These are phyloP conservation scores for Arion vulgaris DNA, from an alignment of 1,140 invertebrate species.

Conservation along the genomic window DNA sequence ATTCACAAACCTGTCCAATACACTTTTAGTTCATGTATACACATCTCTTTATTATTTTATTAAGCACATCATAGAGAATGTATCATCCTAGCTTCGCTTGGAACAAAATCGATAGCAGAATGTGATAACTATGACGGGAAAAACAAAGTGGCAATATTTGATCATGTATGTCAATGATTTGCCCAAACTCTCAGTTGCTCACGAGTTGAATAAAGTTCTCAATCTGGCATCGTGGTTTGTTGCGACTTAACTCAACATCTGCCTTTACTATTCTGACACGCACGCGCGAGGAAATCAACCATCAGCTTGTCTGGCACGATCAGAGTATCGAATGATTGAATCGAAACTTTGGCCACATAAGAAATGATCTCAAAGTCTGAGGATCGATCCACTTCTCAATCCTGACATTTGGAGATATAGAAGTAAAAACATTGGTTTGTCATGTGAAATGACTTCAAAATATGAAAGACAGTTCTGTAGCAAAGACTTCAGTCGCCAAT, in stretches of 20 bases:
- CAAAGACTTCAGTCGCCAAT: neutral
- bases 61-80: too few species aligned
- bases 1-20: too few species aligned
- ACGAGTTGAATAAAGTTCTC: slow-evolving; percentile 1
- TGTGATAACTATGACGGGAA: slow-evolving; percentile 5
- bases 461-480: neutral
- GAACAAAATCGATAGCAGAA: neutral
- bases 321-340: neutral
- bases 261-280: neutral
- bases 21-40: too few species aligned
- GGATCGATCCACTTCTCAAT: neutral
- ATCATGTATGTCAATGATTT: slow-evolving; percentile 11
- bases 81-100: too few species aligned
- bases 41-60: too few species aligned
- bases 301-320: neutral
- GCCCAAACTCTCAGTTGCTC: neutral
- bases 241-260: slow-evolving; percentile 6
- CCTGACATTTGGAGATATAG: neutral
- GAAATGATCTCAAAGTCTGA: slow-evolving; percentile 16
- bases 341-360: neutral
- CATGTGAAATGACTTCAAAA: neutral
- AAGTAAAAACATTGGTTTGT: slow-evolving; percentile 25
- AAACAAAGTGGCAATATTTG: slow-evolving; percentile 1
- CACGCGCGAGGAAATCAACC: neutral
- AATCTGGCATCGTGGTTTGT: neutral